Base-by-base conservation (phyloP, 37 sponge, comb jelly and placozoan genomes). In the Bolinopsis microptera region DNA sequence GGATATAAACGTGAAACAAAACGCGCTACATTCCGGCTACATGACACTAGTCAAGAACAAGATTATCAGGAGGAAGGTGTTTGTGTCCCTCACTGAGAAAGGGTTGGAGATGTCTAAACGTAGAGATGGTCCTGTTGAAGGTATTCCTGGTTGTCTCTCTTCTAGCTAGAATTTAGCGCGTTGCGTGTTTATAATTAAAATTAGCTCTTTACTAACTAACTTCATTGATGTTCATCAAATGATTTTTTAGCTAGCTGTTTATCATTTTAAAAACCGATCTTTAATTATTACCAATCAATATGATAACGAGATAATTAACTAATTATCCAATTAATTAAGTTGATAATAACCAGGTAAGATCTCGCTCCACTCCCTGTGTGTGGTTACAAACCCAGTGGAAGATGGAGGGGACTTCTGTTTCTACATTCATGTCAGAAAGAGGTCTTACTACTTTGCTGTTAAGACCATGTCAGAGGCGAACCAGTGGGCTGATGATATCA, bases 301-400 rank as follows among this genome's bases (percentile, higher is more conserved):
- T n/a, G n/a, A n/a, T n/a, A n/a, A n/a, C n/a, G n/a, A n/a, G n/a
- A n/a, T n/a, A n/a, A n/a, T n/a, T n/a, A n/a, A n/a, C n/a, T n/a
- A n/a, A n/a, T n/a, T n/a, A n/a, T n/a, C n/a, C n/a, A n/a, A n/a
- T n/a, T n/a, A n/a, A n/a, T n/a, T n/a, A n/a, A n/a, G n/a, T n/a
- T n/a, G n/a, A n/a, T n/a, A n/a, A n/a, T n/a, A n/a, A n/a, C 90
- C 90, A 86, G 90, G 90, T 40, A 86, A 86, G 61, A 86, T 86
- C 25, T 41, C 90, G 1, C 90, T 86, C 8, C 90, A 86, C 48
- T 86, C 36, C 24, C 61, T 86, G 48, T 86, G 90, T 27, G 61
- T 86, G 61, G 90, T 86, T 0, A 86, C 90, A 1, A 86, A 86
- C 61, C 90, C 90, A 0, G 90, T 39, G 26, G 90, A 86, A 24